A percentile compares a stretch with the other conserved stretches of the same genome.
phyloP scores from a whole-genome alignment of 2,888 invertebrate genomes.

The Nephrocerus scutellatus region DNA sequence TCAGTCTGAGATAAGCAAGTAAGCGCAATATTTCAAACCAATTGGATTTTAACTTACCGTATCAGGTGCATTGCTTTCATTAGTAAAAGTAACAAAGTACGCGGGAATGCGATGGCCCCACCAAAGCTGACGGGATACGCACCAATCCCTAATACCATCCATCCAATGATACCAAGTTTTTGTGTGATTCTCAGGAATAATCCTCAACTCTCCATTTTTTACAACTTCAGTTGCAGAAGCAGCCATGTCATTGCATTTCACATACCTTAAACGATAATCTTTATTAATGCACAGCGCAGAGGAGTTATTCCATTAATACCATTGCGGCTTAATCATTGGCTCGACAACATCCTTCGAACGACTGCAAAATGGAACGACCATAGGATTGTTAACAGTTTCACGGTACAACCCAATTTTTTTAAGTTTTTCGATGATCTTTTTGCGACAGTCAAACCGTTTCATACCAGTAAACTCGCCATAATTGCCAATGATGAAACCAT shows the following conservation, averaged over 20 bases:
- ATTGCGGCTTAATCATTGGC: slow-evolving; percentile 92
- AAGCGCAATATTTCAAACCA: not conserved
- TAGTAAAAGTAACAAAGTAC: slow-evolving; percentile 64
- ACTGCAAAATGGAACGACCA: slow-evolving; percentile 94
- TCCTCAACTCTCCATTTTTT: slow-evolving; percentile 69
- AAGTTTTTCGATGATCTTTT: slow-evolving; percentile 69
- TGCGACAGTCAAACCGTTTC: slow-evolving; percentile 86
- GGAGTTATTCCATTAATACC: too few relatives aligned
- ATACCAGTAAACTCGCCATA: slow-evolving; percentile 76
- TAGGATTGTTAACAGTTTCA: slow-evolving; percentile 81
- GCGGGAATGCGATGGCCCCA: slow-evolving; percentile 99
- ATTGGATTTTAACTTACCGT: slow-evolving; percentile 37
- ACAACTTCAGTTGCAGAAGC: slow-evolving; percentile 75
- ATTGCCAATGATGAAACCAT: slow-evolving; percentile 74
- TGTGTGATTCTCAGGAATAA: slow-evolving; percentile 84
- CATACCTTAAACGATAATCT: slow-evolving; percentile 54
- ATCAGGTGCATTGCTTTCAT: slow-evolving; percentile 38
- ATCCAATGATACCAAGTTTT: slow-evolving; percentile 97
- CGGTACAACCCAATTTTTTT: slow-evolving; percentile 65
- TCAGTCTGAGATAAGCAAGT: slow-evolving; percentile 40
- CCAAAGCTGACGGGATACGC: slow-evolving; percentile 96
- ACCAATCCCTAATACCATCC: slow-evolving; percentile 96
- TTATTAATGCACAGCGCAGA: not conserved
- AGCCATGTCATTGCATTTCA: slow-evolving; percentile 87
- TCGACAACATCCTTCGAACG: slow-evolving; percentile 97